These are phyloP conservation scores for Chelmon rostratus DNA, from an alignment of 2,797 vertebrate species.

Conservation along the genomic window DNA sequence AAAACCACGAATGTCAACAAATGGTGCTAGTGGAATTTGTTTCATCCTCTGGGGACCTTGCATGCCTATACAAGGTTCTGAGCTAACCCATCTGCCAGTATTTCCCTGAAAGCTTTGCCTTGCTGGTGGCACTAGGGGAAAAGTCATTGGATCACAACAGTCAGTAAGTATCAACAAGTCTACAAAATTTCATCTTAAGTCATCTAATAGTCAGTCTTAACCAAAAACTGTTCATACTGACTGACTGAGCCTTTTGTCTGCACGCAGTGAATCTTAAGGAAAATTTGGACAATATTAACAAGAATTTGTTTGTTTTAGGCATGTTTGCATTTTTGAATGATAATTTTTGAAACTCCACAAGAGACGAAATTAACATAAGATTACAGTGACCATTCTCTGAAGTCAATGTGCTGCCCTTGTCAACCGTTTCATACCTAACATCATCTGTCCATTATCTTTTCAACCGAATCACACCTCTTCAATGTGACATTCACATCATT, in stretches of 20 bases:
- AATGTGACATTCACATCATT: conserved; percentile 21
- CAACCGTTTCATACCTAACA: conserved; percentile 20
- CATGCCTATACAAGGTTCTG: not conserved
- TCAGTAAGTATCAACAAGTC: not conserved
- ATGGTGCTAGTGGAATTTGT: too few relatives aligned
- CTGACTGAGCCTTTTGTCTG: too few relatives aligned
- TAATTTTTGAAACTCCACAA: not conserved
- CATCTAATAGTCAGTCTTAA: not conserved
- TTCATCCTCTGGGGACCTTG: not conserved
- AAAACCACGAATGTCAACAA: not conserved
- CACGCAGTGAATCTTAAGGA: not conserved
- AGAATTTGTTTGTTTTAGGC: not conserved
- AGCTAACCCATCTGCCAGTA: too few relatives aligned
- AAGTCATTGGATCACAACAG: not conserved
- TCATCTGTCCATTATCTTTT: conserved; percentile 23
- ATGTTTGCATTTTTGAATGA: conserved; percentile 9
- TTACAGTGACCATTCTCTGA: conserved; percentile 9
- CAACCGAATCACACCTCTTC: conserved; percentile 9
- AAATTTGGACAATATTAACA: not conserved
- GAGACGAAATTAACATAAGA: conserved; percentile 2
- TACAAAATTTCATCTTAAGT: not conserved
- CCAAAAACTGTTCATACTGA: not conserved
- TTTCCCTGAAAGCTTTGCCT: too few relatives aligned
- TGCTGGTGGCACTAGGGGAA: too few relatives aligned
- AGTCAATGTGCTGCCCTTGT: conserved; percentile 18